Evolutionary conservation across 2,888 invertebrate genomes (phyloP).

Genomic region (Hyppa rectilinea): DNA sequence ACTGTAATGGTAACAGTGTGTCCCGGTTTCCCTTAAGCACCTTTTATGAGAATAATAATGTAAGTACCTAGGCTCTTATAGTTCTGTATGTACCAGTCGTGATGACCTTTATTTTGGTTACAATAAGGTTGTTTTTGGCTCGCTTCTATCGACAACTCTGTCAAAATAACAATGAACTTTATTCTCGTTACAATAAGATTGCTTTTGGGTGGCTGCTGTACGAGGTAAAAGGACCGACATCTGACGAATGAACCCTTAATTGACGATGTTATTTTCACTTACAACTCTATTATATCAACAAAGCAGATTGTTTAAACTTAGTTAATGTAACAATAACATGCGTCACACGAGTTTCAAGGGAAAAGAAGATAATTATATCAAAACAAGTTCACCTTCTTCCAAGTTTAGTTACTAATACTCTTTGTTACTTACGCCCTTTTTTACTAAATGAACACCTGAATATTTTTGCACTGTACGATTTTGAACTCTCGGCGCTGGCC

Average conservation of each 20-base stretch:
- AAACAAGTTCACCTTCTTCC: background rate
- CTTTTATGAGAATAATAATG: too few species aligned
- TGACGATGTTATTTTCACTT: conserved; percentile 36
- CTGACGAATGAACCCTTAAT: conserved; percentile 12
- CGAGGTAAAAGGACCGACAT: background rate
- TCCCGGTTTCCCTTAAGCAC: too few species aligned
- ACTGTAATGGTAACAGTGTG: too few species aligned
- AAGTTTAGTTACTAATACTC: background rate
- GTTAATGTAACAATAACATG: conserved; percentile 37
- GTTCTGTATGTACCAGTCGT: too few species aligned
- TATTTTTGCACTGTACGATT: background rate
- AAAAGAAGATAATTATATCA: conserved; percentile 42
- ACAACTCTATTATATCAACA: conserved; percentile 41
- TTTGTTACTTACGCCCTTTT: background rate
- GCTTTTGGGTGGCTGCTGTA: background rate
- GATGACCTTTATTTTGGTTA: too few species aligned
- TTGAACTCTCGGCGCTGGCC: background rate
- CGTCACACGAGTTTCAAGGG: conserved; percentile 40
- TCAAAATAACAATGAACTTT: background rate
- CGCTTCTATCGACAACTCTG: too few species aligned
- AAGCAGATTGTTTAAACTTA: conserved; percentile 40
- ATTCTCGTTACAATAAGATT: background rate
- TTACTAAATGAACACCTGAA: background rate
- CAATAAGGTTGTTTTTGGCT: too few species aligned
- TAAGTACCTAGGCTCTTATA: too few species aligned